These are phyloP conservation scores for Pachyuromys duprasi DNA, from an alignment of 2,797 vertebrate species.

Conservation along the genomic window DNA sequence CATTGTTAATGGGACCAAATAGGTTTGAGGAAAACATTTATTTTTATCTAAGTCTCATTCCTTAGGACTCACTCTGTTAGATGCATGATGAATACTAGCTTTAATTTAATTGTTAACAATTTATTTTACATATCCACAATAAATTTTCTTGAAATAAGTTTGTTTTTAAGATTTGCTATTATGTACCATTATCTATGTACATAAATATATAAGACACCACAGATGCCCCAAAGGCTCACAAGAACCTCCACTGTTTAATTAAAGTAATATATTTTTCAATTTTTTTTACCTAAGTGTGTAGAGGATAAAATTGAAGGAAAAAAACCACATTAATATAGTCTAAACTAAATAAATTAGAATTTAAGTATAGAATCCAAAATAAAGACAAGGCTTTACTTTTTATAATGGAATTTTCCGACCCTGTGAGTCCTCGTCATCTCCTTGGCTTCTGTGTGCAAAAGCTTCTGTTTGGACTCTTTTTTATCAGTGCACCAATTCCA, in stretches of 20 bases:
- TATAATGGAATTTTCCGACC: not conserved
- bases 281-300: not conserved
- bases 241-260: not conserved
- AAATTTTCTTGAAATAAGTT: not conserved
- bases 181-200: not conserved
- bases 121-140: not conserved
- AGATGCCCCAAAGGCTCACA: not conserved
- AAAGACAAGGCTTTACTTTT: not conserved
- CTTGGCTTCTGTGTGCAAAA: not conserved
- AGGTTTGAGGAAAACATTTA: not conserved
- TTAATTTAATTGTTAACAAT: not conserved
- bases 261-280: not conserved
- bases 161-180: not conserved
- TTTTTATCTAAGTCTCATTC: not conserved
- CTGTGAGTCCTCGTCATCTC: not conserved
- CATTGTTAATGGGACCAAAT: not conserved
- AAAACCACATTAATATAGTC: not conserved
- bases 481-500: not conserved
- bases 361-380: slow-evolving; percentile 24
- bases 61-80: not conserved
- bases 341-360: not conserved
- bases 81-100: not conserved
- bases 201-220: not conserved
- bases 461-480: not conserved
- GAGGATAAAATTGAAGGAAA: not conserved